These are phyloP conservation scores for Crenuchus spilurus DNA, from an alignment of 2,797 vertebrate genomes.

Conservation along the genomic window DNA sequence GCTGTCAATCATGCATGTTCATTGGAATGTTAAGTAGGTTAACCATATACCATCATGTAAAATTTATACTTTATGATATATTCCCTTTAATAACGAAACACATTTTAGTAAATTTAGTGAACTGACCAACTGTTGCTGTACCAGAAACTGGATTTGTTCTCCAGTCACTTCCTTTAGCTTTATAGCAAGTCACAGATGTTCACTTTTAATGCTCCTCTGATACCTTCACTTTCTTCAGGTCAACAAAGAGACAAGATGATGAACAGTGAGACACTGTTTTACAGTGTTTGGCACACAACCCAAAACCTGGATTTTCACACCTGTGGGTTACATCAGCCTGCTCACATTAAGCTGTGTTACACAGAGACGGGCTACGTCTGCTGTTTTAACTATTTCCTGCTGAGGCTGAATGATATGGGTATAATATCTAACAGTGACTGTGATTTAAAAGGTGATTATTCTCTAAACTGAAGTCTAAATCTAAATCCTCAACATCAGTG, in stretches of 20 bases:
- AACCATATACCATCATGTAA: too few species aligned
- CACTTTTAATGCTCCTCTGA: background rate
- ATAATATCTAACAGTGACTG: too few species aligned
- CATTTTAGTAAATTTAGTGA: background rate
- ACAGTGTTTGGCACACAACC: background rate
- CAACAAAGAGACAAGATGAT: background rate
- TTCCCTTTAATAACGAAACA: too few species aligned
- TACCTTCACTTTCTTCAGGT: slow-evolving; percentile 1
- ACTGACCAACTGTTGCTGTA: background rate
- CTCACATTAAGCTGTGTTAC: background rate
- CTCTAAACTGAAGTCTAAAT: too few species aligned
- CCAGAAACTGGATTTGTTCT: background rate
- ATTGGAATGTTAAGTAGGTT: too few species aligned
- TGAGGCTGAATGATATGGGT: too few species aligned
- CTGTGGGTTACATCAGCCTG: background rate
- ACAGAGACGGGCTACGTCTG: too few species aligned
- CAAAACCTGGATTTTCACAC: background rate
- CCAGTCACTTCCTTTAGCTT: background rate
- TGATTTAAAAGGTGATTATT: too few species aligned
- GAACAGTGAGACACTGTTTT: slow-evolving; percentile 1
- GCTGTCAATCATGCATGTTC: too few species aligned
- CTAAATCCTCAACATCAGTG: too few species aligned
- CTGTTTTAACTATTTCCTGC: too few species aligned
- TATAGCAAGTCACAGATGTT: slow-evolving; percentile 14
- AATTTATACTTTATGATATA: too few species aligned